Evolutionary conservation across 2,888 invertebrate genomes (phyloP).

Genomic region (Drosophila longiperda): DNA sequence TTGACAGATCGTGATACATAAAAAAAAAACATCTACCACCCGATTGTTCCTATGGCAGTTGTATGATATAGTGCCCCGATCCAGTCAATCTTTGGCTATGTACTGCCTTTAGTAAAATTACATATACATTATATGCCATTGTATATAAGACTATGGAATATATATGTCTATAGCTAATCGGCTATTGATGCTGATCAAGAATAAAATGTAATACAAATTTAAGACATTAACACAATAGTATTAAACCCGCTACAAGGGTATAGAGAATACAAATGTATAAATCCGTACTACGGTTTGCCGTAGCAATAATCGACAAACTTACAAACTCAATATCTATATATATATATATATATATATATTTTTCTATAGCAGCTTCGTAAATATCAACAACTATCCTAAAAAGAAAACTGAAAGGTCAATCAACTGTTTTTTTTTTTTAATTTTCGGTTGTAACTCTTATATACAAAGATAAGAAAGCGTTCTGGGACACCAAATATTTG

Average conservation of each 20-base stretch:
- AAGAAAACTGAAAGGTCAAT: background rate
- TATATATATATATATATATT: background rate
- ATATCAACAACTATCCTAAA: constrained; percentile 1
- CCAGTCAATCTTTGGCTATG: background rate
- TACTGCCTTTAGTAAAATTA: background rate
- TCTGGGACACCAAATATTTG: background rate
- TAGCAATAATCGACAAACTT: constrained; percentile 12
- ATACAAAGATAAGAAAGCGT: background rate
- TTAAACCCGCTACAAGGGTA: background rate
- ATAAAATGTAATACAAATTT: background rate
- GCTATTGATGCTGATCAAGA: background rate
- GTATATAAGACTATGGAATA: background rate
- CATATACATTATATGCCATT: background rate
- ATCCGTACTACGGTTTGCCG: constrained; percentile 18
- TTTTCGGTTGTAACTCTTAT: background rate
- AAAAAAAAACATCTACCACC: background rate
- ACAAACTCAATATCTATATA: constrained; percentile 11
- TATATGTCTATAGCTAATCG: background rate
- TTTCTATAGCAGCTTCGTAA: constrained; percentile 20
- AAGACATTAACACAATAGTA: background rate
- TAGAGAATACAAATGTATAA: constrained; percentile 1
- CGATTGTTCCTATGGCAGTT: background rate
- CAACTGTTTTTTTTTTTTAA: background rate
- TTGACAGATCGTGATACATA: background rate
- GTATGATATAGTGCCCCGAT: background rate